Evolutionary conservation across 1,140 invertebrate genomes (phyloP).

Genomic region (Oscheius sp.): DNA sequence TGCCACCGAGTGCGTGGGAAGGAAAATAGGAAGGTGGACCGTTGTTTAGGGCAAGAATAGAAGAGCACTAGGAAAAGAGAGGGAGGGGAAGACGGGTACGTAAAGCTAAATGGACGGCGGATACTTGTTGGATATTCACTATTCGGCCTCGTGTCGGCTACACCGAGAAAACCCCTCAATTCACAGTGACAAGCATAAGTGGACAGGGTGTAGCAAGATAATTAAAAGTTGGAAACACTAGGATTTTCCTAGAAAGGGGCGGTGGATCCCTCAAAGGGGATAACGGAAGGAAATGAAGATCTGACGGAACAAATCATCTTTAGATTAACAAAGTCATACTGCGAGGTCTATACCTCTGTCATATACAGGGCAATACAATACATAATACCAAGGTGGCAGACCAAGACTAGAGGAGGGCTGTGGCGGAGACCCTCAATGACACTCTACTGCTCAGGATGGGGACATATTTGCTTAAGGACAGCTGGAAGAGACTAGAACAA

Average conservation of each 20-base stretch:
- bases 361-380: background rate
- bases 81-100: background rate
- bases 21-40: background rate
- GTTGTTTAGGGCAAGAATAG: conserved; percentile 1
- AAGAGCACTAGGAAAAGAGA: background rate
- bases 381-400: conserved; percentile 6
- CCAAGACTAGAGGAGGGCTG: background rate
- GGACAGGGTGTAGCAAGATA: background rate
- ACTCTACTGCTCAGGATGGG: conserved; percentile 2
- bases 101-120: conserved; percentile 2
- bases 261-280: background rate
- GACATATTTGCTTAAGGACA: background rate
- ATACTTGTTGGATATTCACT: background rate
- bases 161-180: conserved; percentile 6
- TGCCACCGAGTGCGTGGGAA: background rate
- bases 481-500: background rate
- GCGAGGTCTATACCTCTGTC: background rate
- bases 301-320: too few relatives aligned
- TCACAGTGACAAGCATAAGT: conserved; percentile 12
- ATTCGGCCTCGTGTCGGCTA: background rate
- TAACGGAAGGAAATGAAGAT: background rate
- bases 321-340: background rate
- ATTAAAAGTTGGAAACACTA: too few relatives aligned
- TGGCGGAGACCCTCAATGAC: background rate
- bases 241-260: background rate